phyloP scores from a whole-genome alignment of 1,140 invertebrate genomes.

The Brachionus paranguensis region DNA sequence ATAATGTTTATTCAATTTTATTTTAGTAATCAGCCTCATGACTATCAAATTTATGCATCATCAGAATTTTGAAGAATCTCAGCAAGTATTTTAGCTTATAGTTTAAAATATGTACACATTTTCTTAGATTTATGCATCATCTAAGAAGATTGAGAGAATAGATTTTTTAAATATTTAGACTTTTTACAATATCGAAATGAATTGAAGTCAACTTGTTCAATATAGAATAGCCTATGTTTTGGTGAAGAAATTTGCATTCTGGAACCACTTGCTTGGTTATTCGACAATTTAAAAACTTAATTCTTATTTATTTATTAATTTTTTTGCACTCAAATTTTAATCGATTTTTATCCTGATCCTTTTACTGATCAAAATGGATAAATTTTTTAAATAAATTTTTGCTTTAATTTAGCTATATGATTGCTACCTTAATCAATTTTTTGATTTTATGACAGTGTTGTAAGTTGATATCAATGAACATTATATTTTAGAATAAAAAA shows the following conservation, averaged over 20 bases:
- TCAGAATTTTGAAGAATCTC: constrained; percentile 6
- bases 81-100: neutral
- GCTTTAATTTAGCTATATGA: too few species aligned
- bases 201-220: neutral
- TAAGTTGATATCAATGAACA: too few species aligned
- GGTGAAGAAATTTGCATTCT: neutral
- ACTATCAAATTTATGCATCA: neutral
- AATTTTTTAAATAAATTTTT: neutral
- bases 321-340: neutral
- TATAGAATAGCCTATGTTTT: neutral
- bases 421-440: neutral
- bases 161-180: neutral
- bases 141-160: neutral
- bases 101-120: neutral
- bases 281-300: neutral
- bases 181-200: neutral
- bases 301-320: neutral
- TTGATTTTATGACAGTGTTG: neutral
- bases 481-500: too few species aligned
- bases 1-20: too few species aligned
- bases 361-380: neutral
- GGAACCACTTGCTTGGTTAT: neutral
- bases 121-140: neutral
- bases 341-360: neutral
- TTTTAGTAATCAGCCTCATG: neutral